These are phyloP conservation scores for Dolichoris vasculosae DNA, from an alignment of 1,140 invertebrate genomes.

Conservation along the genomic window DNA sequence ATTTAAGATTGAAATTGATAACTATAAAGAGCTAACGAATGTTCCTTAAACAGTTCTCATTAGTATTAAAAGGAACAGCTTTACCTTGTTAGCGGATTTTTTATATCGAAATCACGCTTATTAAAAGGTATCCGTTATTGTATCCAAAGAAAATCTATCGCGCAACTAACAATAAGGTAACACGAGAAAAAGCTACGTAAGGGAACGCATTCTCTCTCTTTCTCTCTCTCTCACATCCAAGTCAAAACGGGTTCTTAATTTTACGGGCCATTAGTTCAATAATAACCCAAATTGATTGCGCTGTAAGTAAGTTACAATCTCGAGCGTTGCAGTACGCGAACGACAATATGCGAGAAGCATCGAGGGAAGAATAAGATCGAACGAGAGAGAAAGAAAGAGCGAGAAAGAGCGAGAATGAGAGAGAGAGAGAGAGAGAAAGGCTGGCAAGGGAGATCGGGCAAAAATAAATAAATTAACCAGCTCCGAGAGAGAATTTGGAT, in stretches of 20 bases:
- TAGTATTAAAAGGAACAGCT: background rate
- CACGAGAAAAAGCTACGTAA: background rate
- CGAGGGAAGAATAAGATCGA: background rate
- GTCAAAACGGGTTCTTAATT: conserved; percentile 59
- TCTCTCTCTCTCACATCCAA: background rate
- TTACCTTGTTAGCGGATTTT: background rate
- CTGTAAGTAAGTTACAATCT: conserved; percentile 66
- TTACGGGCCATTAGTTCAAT: conserved; percentile 67
- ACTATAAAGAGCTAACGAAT: background rate
- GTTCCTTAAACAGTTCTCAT: background rate
- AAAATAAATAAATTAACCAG: conserved; percentile 25
- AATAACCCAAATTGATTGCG: conserved; percentile 70
- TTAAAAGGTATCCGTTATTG: conserved; percentile 24
- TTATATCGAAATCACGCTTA: conserved; percentile 10
- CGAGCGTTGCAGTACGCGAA: conserved; percentile 44
- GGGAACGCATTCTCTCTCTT: background rate
- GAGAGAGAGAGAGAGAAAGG: background rate
- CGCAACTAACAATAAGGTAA: background rate
- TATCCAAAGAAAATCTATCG: background rate
- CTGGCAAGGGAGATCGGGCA: background rate
- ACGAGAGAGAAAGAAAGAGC: background rate
- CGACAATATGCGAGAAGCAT: conserved; percentile 2
- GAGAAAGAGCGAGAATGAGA: background rate
- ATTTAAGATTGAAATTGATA: background rate
- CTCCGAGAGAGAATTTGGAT: conserved; percentile 29